These are phyloP conservation scores for Phoebastria nigripes DNA, from an alignment of 2,797 vertebrate species.

Conservation along the genomic window DNA sequence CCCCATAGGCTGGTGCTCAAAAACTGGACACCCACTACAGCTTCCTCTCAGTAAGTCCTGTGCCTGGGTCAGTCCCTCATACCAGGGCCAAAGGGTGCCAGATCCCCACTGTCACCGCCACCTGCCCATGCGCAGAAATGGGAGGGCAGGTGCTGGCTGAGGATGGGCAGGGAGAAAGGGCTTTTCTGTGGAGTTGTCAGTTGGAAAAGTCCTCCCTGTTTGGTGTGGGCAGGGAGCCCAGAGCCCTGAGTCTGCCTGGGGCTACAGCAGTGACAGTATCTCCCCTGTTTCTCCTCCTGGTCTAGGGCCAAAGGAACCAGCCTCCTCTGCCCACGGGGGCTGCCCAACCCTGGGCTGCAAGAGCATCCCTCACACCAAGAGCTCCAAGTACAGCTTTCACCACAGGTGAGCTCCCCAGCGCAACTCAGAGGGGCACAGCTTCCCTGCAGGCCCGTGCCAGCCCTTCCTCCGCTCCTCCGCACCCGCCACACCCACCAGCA, in stretches of 20 bases:
- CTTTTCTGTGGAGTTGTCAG: not conserved
- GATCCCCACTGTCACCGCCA: not conserved
- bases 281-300: not conserved
- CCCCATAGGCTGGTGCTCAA: conserved; percentile 93
- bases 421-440: not conserved
- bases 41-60: conserved; percentile 81
- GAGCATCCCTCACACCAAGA: conserved; percentile 83
- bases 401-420: conserved; percentile 81
- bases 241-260: not conserved
- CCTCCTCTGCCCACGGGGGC: conserved; percentile 74
- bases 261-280: not conserved
- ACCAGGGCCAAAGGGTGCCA: not conserved
- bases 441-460: rapidly evolving
- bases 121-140: not conserved
- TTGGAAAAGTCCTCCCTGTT: not conserved
- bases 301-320: conserved; percentile 83
- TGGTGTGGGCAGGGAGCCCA: not conserved
- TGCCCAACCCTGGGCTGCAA: conserved; percentile 86
- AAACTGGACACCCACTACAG: conserved; percentile 90
- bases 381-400: conserved; percentile 95
- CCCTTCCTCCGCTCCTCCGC: not conserved
- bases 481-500: not conserved
- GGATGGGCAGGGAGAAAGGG: not conserved
- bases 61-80: not conserved
- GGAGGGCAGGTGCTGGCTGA: not conserved